These are phyloP conservation scores for Pseudochromis fuscus DNA, from an alignment of 2,797 vertebrate species.

Conservation along the genomic window DNA sequence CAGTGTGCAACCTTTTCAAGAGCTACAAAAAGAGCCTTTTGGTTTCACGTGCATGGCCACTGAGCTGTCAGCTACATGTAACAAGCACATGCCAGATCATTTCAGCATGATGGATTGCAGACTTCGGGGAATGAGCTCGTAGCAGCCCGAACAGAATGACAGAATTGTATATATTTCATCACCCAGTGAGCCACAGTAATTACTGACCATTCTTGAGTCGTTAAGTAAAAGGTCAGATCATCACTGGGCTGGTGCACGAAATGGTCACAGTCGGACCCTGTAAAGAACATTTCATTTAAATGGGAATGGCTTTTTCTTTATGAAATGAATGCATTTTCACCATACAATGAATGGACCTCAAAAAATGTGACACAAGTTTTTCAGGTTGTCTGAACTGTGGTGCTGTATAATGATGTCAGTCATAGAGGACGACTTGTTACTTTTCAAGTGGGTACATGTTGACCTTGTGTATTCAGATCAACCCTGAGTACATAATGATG, in stretches of 20 bases:
- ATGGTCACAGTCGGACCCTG: slow-evolving; percentile 19
- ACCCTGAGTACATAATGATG: no score
- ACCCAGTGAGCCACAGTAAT: slow-evolving; percentile 56
- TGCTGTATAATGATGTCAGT: background rate
- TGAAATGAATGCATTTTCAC: slow-evolving; percentile 1
- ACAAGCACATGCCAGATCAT: slow-evolving; percentile 48
- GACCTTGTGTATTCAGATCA: background rate
- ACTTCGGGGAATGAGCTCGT: slow-evolving; percentile 36
- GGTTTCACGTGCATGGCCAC: slow-evolving; percentile 35
- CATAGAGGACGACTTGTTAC: background rate
- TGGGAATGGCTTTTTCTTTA: background rate
- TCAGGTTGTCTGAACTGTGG: background rate
- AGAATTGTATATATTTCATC: slow-evolving; percentile 59
- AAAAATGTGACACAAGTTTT: background rate
- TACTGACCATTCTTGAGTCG: slow-evolving; percentile 47
- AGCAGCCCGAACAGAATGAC: slow-evolving; percentile 24
- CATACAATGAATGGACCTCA: background rate
- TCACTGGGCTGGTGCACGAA: slow-evolving; percentile 12
- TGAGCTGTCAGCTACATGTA: slow-evolving; percentile 53
- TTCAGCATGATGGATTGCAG: slow-evolving; percentile 66
- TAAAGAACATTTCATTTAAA: slow-evolving; percentile 51
- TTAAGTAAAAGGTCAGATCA: slow-evolving; percentile 66
- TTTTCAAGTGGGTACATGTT: background rate
- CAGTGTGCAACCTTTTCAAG: slow-evolving; percentile 33
- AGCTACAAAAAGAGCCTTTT: slow-evolving; percentile 9